Evolutionary conservation across 1,140 invertebrate species (phyloP).

Genomic region (Thaumatotibia leucotreta): DNA sequence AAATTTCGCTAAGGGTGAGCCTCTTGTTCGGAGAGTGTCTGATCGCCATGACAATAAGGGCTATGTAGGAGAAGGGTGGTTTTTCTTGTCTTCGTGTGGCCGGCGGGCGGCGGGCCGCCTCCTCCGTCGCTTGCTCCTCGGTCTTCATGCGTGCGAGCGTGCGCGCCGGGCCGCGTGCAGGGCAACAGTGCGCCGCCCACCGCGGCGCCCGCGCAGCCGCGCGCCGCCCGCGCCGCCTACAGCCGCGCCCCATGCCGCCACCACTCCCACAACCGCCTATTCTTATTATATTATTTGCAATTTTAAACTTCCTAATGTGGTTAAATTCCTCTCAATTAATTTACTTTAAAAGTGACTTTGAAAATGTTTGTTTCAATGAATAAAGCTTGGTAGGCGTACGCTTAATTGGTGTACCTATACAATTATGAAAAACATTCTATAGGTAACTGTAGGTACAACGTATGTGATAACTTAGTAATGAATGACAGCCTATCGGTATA

Average conservation of each 20-base stretch:
- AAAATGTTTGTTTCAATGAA: neutral
- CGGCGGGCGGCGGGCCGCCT: slow-evolving; percentile 69
- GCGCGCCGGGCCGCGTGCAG: slow-evolving; percentile 45
- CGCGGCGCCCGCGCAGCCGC: slow-evolving; percentile 32
- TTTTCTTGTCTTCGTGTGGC: slow-evolving; percentile 91
- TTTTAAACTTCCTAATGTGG: slow-evolving; percentile 13
- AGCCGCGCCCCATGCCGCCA: slow-evolving; percentile 25
- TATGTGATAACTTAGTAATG: no score
- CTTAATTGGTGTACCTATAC: no score
- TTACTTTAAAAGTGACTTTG: neutral
- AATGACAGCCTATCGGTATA: no score
- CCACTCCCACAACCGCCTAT: slow-evolving; percentile 38
- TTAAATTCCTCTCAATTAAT: neutral
- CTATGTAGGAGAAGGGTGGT: slow-evolving; percentile 97
- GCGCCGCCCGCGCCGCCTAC: slow-evolving; percentile 27
- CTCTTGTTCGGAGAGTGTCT: slow-evolving; percentile 91
- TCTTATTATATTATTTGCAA: slow-evolving; percentile 23
- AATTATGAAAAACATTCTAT: no score
- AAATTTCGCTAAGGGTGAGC: slow-evolving; percentile 94
- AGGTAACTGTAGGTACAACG: no score
- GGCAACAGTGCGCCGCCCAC: slow-evolving; percentile 38
- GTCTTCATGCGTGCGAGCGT: slow-evolving; percentile 64
- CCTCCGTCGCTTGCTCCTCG: slow-evolving; percentile 59
- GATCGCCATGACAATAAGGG: slow-evolving; percentile 98
- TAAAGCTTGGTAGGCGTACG: no score